Base-by-base conservation (phyloP, 2,888 invertebrate genomes). In the Belgica antarctica region DNA sequence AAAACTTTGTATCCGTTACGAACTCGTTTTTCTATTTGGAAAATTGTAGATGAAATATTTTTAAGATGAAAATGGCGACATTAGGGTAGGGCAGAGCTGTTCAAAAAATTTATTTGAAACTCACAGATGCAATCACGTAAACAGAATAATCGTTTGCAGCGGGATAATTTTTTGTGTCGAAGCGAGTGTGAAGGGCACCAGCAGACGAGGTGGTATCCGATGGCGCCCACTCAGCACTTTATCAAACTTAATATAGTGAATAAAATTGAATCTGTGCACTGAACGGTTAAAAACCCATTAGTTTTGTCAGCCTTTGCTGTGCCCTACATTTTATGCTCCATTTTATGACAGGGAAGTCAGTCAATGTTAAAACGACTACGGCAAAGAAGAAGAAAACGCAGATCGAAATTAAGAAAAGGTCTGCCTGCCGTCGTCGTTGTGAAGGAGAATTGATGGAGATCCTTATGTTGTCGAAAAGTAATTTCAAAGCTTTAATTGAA, bases 191-290 rank as follows among this genome's bases (percentile, higher is more conserved):
- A 34, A 34, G 41, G 31, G 15, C 2, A 41, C n/a, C 10, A 41
- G 12, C 41, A 41, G 41, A 2, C n/a, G 31, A 10, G 41, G 8
- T 41, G 41, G 12, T 52, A 52, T 52, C 19, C 17, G 17, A 27
- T 47, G 65, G 65, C 65, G 65, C 47, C 65, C 47, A 41, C 47
- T 27, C 47, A 46, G 46, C 65, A 65, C 46, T 65, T 65, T 65
- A 47, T 47, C 47, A 65, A 47, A 65, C 17, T 65, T 47, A 65
- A 65, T 47, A 65, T 17, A 27, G 19, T 15, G 47, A 65, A 25
- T 27, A 25, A 65, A 65, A 65, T 65, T 65, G 10, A 65, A 27
- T 65, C 47, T 65, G 65, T 63, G 36, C 63, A 63, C 41, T 63
- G 65, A 46, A n/a, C 46, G 25, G 41, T 17, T 15, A 65, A 47